These are phyloP conservation scores for Danaus chrysippus DNA, from an alignment of 2,888 invertebrate genomes.

Conservation along the genomic window DNA sequence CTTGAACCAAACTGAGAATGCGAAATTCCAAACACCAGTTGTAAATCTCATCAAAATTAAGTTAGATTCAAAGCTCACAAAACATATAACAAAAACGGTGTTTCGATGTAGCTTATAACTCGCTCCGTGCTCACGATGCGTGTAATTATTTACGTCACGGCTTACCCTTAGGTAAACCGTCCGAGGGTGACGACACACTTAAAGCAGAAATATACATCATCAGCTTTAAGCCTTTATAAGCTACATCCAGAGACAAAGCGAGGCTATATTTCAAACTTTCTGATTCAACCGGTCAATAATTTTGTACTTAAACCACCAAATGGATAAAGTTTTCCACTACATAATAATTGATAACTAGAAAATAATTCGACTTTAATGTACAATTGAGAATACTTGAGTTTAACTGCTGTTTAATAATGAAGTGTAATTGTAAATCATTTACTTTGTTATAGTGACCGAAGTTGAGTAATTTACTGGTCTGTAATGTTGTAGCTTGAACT, in stretches of 20 bases:
- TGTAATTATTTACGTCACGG: conserved; percentile 59
- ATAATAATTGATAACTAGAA: too few species aligned
- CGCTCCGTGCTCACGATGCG: conserved; percentile 46
- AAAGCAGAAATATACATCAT: conserved; percentile 11
- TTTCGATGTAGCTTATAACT: conserved; percentile 41
- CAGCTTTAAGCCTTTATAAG: not conserved
- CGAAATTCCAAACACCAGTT: not conserved
- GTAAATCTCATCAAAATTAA: conserved; percentile 7
- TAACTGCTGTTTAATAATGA: too few species aligned
- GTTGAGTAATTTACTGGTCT: conserved; percentile 3
- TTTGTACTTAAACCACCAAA: not conserved
- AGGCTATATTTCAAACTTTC: not conserved
- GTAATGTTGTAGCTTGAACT: not conserved
- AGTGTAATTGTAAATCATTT: too few species aligned
- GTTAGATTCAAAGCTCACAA: conserved; percentile 5
- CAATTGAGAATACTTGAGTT: too few species aligned
- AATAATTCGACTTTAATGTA: too few species aligned
- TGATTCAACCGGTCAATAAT: not conserved
- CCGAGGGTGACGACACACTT: conserved; percentile 5
- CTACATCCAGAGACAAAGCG: not conserved
- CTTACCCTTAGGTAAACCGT: conserved; percentile 31
- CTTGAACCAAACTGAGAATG: not conserved
- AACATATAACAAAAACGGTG: conserved; percentile 5
- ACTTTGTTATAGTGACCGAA: too few species aligned
- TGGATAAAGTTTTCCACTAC: too few species aligned